Evolutionary conservation across 2,888 invertebrate species (phyloP).

Genomic region (Phragmatobia fuliginosa): DNA sequence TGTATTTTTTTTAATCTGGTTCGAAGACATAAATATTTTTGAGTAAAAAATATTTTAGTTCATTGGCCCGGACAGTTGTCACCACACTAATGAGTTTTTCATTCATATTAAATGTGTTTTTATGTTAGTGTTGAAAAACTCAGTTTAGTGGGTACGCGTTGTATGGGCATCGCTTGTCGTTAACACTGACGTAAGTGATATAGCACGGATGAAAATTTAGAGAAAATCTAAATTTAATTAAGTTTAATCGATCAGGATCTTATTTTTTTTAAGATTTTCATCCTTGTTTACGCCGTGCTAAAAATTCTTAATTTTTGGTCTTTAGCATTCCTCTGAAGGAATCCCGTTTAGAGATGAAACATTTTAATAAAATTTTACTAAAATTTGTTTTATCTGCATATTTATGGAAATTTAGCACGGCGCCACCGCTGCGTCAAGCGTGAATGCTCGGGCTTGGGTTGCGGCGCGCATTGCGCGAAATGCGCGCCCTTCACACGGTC

Average conservation of each 20-base stretch:
- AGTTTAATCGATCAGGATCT: neutral
- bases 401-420: conserved; percentile 51
- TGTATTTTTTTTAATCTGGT: conserved; percentile 54
- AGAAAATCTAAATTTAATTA: neutral
- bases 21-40: conserved; percentile 34
- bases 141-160: conserved; percentile 70
- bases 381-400: conserved; percentile 38
- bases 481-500: conserved; percentile 31
- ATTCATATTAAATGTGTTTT: conserved; percentile 37
- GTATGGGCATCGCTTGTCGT: conserved; percentile 86
- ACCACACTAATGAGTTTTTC: conserved; percentile 60
- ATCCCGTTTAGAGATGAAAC: conserved; percentile 31
- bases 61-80: conserved; percentile 54
- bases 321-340: conserved; percentile 30
- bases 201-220: conserved; percentile 57
- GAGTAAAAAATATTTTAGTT: conserved; percentile 42
- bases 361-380: neutral
- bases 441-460: conserved; percentile 87
- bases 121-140: conserved; percentile 42
- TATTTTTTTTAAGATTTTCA: conserved; percentile 27
- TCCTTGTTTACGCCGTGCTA: conserved; percentile 48
- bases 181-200: conserved; percentile 78
- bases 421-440: conserved; percentile 79
- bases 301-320: conserved; percentile 31
- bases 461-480: conserved; percentile 63